Evolutionary conservation across 2,888 invertebrate genomes (phyloP), one percentile per base, ranked within the genome.

Genomic region (Candidula unifasciata): DNA sequence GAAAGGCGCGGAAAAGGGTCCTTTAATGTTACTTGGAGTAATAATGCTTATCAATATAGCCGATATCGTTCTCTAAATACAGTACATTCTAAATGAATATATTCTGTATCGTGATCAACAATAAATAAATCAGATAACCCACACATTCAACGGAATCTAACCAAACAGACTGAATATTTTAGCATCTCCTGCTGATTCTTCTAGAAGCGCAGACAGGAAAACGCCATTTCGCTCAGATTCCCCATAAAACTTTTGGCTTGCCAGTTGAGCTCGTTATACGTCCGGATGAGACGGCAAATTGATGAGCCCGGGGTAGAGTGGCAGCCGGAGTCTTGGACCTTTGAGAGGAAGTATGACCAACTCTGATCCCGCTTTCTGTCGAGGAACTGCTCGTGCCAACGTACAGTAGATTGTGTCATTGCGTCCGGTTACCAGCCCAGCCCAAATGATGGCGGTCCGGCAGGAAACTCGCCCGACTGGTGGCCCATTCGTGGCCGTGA

Each of bases 241-340:
- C 33, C 37, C 74, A 18, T 82, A 82, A 82, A 27, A 30, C 82
- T 73, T 44, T n/a, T 60, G 44, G 64, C 73, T 64, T 64, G 69
- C 52, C 21, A 60, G 64, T 66, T 60, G 30, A 64, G 30, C 82
- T 44, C 60, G 74, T 74, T 82, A 82, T 64, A 60, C 73, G 35
- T 69, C 74, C 44, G 44, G 60, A 74, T 74, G 60, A 68, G 69
- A 71, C 69, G 35, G 78, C 27, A 69, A 78, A 83, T 83, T 83
- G 78, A 78, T 71, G 83, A 78, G 57, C 54, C 69, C 69, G 52
- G 35, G 83, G 83, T 82, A 73, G 82, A 64, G 73, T 18, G 71
- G 21, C 60, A 64, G 82, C 60, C 74, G 44, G 57, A 44, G 74
- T 73, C 73, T 44, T 35, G 35, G 44, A 82, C 82, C 73, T 64